These are phyloP conservation scores for Pelochelys cantorii DNA, from an alignment of 2,797 vertebrate genomes.

Conservation along the genomic window DNA sequence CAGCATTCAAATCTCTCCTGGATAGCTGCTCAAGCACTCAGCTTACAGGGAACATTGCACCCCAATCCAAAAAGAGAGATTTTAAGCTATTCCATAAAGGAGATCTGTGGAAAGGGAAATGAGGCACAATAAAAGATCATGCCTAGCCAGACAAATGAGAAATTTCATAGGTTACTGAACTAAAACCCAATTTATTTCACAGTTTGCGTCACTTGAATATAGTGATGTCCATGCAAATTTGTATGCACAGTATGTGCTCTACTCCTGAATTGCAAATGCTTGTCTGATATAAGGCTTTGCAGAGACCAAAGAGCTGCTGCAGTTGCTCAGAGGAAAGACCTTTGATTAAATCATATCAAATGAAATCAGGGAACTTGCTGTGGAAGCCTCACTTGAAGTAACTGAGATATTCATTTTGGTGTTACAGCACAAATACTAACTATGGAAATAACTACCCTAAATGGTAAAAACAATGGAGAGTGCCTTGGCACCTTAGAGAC, in stretches of 20 bases:
- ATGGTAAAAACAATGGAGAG: too few relatives aligned
- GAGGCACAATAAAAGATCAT: not conserved
- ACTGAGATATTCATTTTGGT: not conserved
- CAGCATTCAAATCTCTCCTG: too few relatives aligned
- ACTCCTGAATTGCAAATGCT: not conserved
- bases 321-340: not conserved
- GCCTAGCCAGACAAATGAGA: not conserved
- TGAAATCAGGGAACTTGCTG: not conserved
- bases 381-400: not conserved
- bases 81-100: slow-evolving; percentile 39
- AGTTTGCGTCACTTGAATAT: not conserved
- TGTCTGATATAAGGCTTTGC: not conserved
- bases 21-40: too few relatives aligned
- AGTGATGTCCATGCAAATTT: not conserved
- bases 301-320: slow-evolving; percentile 18
- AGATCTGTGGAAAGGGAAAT: not conserved
- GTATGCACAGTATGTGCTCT: not conserved
- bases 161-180: not conserved
- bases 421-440: not conserved
- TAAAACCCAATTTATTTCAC: slow-evolving; percentile 10
- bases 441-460: not conserved
- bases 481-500: too few relatives aligned
- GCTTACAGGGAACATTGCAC: not conserved
- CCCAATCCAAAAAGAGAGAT: not conserved
- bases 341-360: slow-evolving; percentile 41